Evolutionary conservation across 2,797 vertebrate species (phyloP), one percentile per base, ranked within the genome.

Genomic region (Hipposideros larvatus): DNA sequence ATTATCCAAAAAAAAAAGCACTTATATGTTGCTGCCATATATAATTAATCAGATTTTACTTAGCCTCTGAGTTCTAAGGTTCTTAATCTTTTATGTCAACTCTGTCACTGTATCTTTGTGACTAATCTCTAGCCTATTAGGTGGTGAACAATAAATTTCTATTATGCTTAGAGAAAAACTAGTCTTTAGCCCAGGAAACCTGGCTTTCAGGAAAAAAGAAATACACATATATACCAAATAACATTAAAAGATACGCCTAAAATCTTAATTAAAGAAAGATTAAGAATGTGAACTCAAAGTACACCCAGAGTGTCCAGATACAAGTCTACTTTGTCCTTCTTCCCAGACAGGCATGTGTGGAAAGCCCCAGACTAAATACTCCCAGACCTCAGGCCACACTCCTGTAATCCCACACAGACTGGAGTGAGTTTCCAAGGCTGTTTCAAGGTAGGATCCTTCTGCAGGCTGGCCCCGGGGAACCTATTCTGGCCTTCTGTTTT

Each of bases 311-410:
- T 61, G 4, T n/a, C 21, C 41, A 75, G 53, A 13, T n/a, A 48
- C 34, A 89, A 90, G 70, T 83, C 61, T 82, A 57, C 24, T 63
- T 87, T 85, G 90, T 65, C 28, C 41, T 59, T 46, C 94, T 90
- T 13, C 31, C 68, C 73, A 94, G 87, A 95, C 48, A 92, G 48
- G 43, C 87, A 74, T 55, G 73, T 57, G 26, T 92, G 63, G 63
- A 90, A 92, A 94, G 15, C 57, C 41, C 55, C 63, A 87, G 70
- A 96, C 19, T 86, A 93, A 96, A 94, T 90, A 87, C 21, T 66
- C 66, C 8, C 26, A 48, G 34, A 77, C 82, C 94, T 91, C 63
- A 95, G 43, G 61, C 92, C 91, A 92, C 46, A 86, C 70, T 89
- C 43, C n/a, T 66, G 0, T 37, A 83, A 95, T 70, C 74, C 41